A percentile compares a stretch with the other conserved stretches of the same genome.
Evolutionary conservation across 1,140 invertebrate genomes (phyloP).

Genomic region (Conus ventricosus): DNA sequence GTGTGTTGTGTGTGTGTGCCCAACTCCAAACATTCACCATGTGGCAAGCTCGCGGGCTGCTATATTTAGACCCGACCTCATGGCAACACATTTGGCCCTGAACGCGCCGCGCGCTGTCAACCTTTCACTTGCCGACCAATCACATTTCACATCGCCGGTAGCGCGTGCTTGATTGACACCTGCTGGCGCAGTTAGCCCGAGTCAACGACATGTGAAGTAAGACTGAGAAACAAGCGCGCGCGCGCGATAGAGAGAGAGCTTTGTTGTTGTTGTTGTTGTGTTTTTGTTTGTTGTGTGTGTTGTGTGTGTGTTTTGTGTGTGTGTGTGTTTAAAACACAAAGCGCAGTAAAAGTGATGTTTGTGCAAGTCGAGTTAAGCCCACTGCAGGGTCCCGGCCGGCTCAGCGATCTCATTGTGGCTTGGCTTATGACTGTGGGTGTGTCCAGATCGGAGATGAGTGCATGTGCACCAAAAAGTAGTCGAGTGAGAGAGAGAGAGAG

Average conservation of each 20-base stretch:
- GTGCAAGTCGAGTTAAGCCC: too few species aligned
- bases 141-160: conserved; percentile 15
- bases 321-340: background rate
- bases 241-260: background rate
- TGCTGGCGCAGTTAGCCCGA: background rate
- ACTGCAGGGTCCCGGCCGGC: too few species aligned
- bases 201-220: conserved; percentile 4
- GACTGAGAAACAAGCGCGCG: background rate
- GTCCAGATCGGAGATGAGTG: too few species aligned
- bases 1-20: background rate
- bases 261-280: background rate
- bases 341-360: background rate
- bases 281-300: background rate
- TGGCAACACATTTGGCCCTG: conserved; percentile 27
- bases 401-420: too few species aligned
- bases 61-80: conserved; percentile 34
- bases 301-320: background rate
- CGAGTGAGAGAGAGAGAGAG: too few species aligned
- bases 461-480: too few species aligned
- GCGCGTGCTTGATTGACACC: conserved; percentile 27
- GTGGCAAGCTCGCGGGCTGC: conserved; percentile 11
- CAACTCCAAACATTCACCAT: conserved; percentile 26
- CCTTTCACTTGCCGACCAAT: conserved; percentile 9
- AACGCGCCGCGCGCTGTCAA: conserved; percentile 24
- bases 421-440: too few species aligned